These are phyloP conservation scores for Coelinius sp. DNA, from an alignment of 2,888 invertebrate genomes.

Conservation along the genomic window DNA sequence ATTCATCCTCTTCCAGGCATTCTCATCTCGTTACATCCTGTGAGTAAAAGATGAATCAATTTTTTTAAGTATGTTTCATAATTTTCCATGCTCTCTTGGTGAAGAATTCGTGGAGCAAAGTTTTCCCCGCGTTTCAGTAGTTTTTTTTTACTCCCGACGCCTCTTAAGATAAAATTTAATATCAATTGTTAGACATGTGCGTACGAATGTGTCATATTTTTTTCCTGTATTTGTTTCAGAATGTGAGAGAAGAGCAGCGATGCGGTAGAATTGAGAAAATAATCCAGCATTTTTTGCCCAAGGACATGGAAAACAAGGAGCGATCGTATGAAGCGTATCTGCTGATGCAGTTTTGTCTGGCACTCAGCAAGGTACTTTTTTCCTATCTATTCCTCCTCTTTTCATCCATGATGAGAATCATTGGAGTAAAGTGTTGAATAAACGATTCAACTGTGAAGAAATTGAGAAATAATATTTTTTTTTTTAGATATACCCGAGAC, in stretches of 20 bases:
- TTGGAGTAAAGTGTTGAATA: background rate
- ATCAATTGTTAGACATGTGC: background rate
- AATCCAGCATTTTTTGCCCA: slow-evolving; percentile 67
- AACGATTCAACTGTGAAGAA: background rate
- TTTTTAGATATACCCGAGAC: slow-evolving; percentile 67
- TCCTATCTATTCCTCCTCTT: background rate
- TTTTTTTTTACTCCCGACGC: background rate
- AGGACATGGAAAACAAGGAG: slow-evolving; percentile 65
- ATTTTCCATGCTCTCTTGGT: too few species aligned
- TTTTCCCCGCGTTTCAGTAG: too few species aligned
- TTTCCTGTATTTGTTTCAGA: slow-evolving; percentile 56
- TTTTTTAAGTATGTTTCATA: too few species aligned
- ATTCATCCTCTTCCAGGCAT: too few species aligned
- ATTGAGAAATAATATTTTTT: background rate
- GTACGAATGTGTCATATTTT: slow-evolving; percentile 1
- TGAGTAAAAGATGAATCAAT: too few species aligned
- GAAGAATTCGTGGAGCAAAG: too few species aligned
- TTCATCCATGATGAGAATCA: background rate
- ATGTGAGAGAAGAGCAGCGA: slow-evolving; percentile 65
- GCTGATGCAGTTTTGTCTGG: slow-evolving; percentile 69
- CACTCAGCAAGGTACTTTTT: slow-evolving; percentile 66
- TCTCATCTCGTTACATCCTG: too few species aligned
- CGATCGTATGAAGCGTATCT: slow-evolving; percentile 68
- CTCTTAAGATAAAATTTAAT: slow-evolving; percentile 5
- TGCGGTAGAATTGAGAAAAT: slow-evolving; percentile 67